These are phyloP conservation scores for Porites rus DNA, from an alignment of 92 coral and sea anemone genomes.

Conservation along the genomic window DNA sequence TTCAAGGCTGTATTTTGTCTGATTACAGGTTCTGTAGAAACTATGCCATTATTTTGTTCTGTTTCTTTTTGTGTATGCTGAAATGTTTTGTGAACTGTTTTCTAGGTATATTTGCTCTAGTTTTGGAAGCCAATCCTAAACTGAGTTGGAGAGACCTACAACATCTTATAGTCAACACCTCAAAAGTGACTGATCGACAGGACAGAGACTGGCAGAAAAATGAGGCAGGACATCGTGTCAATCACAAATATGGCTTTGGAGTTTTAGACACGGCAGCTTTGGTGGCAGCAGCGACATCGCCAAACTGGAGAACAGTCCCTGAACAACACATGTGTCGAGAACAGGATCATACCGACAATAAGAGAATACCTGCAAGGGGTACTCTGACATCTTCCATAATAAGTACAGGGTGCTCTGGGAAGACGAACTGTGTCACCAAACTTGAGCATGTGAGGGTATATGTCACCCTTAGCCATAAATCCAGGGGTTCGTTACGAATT, in stretches of 20 bases:
- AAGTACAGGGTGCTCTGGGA: slow-evolving; percentile 77
- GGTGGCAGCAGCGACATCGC: slow-evolving; percentile 72
- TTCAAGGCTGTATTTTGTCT: no score
- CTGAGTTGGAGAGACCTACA: slow-evolving; percentile 97
- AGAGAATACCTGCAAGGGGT: slow-evolving; percentile 66
- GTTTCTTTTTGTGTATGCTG: neutral
- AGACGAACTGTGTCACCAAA: slow-evolving; percentile 73
- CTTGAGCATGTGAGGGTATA: slow-evolving; percentile 95
- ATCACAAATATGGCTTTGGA: slow-evolving; percentile 98
- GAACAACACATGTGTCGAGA: slow-evolving; percentile 93
- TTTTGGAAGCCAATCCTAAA: slow-evolving; percentile 92
- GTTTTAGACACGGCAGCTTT: slow-evolving; percentile 92
- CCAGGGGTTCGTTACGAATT: slow-evolving; percentile 88
- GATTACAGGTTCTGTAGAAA: no score
- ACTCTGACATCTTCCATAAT: slow-evolving; percentile 65
- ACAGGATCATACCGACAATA: slow-evolving; percentile 54
- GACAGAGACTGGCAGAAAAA: slow-evolving; percentile 88
- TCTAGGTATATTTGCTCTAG: slow-evolving; percentile 96
- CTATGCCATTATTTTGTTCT: neutral
- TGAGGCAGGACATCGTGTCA: slow-evolving; percentile 90
- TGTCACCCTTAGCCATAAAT: slow-evolving; percentile 76
- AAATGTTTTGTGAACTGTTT: neutral
- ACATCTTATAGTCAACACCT: slow-evolving; percentile 93
- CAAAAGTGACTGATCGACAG: slow-evolving; percentile 75
- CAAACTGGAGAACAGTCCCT: slow-evolving; percentile 85